Conservation (phyloP, 2,888 invertebrate species). For the Melangyna quadrimaculata region DNA sequence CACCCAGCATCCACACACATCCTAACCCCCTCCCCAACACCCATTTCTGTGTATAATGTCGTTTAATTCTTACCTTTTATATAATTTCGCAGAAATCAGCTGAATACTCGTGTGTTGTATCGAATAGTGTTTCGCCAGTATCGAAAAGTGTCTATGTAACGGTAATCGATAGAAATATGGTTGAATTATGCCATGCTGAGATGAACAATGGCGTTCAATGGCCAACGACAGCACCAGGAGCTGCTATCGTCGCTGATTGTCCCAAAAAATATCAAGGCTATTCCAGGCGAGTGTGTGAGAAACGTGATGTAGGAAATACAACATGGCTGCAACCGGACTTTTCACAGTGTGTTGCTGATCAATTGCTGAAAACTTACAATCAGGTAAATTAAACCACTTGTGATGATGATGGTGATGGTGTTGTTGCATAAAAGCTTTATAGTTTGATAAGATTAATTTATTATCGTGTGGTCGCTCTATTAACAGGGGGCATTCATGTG, state of each 20-base stretch:
- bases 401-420: too few species aligned
- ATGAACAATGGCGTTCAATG: conserved; percentile 84
- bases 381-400: conserved; percentile 82
- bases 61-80: conserved; percentile 14
- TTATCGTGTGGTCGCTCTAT: not conserved
- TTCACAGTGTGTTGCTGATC: conserved; percentile 87
- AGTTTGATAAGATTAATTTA: not conserved
- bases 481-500: not conserved
- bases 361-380: conserved; percentile 84
- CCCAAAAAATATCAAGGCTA: conserved; percentile 83
- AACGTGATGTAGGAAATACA: conserved; percentile 85
- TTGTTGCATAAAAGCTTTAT: not conserved
- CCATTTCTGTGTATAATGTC: conserved; percentile 22
- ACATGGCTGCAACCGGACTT: conserved; percentile 90
- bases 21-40: too few species aligned
- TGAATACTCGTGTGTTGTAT: conserved; percentile 88
- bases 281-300: conserved; percentile 83
- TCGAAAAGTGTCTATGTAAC: conserved; percentile 86
- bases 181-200: conserved; percentile 83
- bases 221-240: conserved; percentile 88
- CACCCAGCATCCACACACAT: too few species aligned
- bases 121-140: conserved; percentile 82
- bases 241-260: conserved; percentile 85
- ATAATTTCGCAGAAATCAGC: conserved; percentile 85
- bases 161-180: conserved; percentile 84